Evolutionary conservation across 1,140 invertebrate species (phyloP).

Genomic region (Cephus cinctus): DNA sequence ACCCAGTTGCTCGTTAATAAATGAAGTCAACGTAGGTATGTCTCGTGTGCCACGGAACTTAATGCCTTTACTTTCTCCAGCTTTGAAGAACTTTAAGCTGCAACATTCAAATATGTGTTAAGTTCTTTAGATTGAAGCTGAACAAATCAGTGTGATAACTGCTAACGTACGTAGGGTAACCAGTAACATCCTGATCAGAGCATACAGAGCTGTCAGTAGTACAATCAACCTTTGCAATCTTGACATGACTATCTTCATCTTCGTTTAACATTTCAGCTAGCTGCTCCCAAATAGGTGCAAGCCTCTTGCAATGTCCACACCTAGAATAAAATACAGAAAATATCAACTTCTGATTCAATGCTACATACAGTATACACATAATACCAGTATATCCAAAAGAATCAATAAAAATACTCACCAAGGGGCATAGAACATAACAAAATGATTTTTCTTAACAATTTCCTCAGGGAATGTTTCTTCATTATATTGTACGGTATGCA

Average conservation of each 20-base stretch:
- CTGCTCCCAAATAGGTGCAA: slow-evolving; percentile 71
- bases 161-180: slow-evolving; percentile 63
- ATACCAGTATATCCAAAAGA: background rate
- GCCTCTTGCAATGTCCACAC: slow-evolving; percentile 71
- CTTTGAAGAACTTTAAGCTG: slow-evolving; percentile 74
- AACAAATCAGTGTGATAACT: slow-evolving; percentile 11
- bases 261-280: slow-evolving; percentile 68
- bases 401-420: slow-evolving; percentile 59
- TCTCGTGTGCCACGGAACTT: slow-evolving; percentile 73
- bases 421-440: slow-evolving; percentile 77
- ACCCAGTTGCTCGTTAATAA: slow-evolving; percentile 70
- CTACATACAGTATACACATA: background rate
- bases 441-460: slow-evolving; percentile 66
- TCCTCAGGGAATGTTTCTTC: slow-evolving; percentile 58
- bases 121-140: slow-evolving; percentile 11
- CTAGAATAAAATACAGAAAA: slow-evolving; percentile 41
- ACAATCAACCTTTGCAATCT: slow-evolving; percentile 77
- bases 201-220: slow-evolving; percentile 70
- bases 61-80: slow-evolving; percentile 60
- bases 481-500: slow-evolving; percentile 45
- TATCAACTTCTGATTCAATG: background rate
- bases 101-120: slow-evolving; percentile 17
- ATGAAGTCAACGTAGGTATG: slow-evolving; percentile 68
- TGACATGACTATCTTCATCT: slow-evolving; percentile 62
- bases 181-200: slow-evolving; percentile 71